Base-by-base conservation (phyloP, 35 echinoderm and acorn worm species). In the Amphiura filiformis region DNA sequence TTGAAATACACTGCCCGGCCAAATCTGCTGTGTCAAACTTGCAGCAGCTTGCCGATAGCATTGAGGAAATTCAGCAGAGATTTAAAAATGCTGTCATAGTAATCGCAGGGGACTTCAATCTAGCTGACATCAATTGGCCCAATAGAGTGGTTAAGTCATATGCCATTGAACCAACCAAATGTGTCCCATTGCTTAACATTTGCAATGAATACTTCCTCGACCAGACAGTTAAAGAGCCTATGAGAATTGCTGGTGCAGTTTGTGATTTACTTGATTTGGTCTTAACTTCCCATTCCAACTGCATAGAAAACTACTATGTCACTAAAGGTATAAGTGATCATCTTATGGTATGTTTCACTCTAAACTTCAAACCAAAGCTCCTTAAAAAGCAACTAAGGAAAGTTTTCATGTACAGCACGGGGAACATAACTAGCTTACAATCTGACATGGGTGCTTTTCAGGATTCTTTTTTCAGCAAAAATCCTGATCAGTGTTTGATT, bases 81-180 rank as follows among this genome's bases (percentile, higher is more conserved):
- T 12, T 2, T 22, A 78, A 80, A 84, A 77, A 82, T 28, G 17
- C 80, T 12, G 38, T 76, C 39, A 41, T 84, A 36, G 31, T 90
- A 76, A 26, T 90, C n/a, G 65, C 56, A 35, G 87, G 78, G 38
- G 89, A 91, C 37, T 91, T 85, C 23, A 91, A 91, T 76, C 76
- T 84, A 15, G 31, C 89, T 32, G 89, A 84, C 33, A 79, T 91
- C 79, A 81, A 84, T 23, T 91, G 89, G 89, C 34, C 42, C 2
- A 78, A 40, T 30, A 32, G 81, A 38, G 28, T 75, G n/a, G 75
- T 85, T 28, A 91, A 91, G 41, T 36, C 89, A 34, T 34, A 84
- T 78, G 81, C 39, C 30, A 78, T 20, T 56, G 89, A 85, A 79
- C n/a, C 65, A 33, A 12, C 65, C 1, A 85, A 78, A 80, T 84